Conservation (phyloP, 2,888 invertebrate species). For the Sinhomidia bicolor region DNA sequence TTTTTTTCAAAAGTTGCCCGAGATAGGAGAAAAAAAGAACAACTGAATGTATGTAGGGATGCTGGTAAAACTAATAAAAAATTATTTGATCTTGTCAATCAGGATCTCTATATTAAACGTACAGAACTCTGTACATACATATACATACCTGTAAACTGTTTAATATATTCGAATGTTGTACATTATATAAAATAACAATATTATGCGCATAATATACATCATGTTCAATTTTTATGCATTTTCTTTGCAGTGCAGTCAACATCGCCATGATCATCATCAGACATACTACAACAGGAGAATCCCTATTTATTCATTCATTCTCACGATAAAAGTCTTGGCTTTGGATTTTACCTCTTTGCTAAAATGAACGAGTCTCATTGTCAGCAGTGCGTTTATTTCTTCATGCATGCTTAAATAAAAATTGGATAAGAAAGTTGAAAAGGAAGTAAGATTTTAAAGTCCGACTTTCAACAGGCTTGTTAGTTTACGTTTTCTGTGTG, state of each 20-base stretch:
- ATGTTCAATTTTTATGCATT: neutral
- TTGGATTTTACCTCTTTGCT: slow-evolving; percentile 43
- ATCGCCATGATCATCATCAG: no score
- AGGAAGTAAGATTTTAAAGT: slow-evolving; percentile 13
- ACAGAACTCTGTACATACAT: neutral
- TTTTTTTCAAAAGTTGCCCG: neutral
- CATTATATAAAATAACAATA: no score
- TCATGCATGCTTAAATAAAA: slow-evolving; percentile 46
- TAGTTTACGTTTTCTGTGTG: neutral
- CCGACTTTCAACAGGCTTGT: slow-evolving; percentile 16
- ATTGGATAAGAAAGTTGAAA: slow-evolving; percentile 45
- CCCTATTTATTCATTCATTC: slow-evolving; percentile 22
- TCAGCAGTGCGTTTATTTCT: neutral
- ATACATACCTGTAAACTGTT: neutral
- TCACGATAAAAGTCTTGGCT: slow-evolving; percentile 55
- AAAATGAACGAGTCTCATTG: slow-evolving; percentile 6
- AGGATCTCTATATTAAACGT: slow-evolving; percentile 33
- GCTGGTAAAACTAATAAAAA: slow-evolving; percentile 42
- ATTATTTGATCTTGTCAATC: slow-evolving; percentile 63
- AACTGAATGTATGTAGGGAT: neutral
- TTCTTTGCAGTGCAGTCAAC: no score
- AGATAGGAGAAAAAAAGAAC: neutral
- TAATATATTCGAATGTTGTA: no score
- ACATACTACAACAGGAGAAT: neutral
- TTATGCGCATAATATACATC: no score